A percentile compares a stretch with the other conserved stretches of the same genome.
Conservation (phyloP, 2,888 invertebrate species). For the Lycaena phlaeas region DNA sequence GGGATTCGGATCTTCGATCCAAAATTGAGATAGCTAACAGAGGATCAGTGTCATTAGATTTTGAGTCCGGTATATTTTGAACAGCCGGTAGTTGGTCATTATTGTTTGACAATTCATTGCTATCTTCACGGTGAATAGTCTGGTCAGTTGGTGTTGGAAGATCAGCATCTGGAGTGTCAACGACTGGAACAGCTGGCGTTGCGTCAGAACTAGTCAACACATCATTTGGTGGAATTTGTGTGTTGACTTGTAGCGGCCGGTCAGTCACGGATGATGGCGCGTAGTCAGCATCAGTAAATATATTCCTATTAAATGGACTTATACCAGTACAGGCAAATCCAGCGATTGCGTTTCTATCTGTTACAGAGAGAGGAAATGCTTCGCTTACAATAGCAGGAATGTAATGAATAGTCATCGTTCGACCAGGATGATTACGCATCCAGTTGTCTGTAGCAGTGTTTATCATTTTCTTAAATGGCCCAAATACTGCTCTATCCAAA, state of each 20-base stretch:
- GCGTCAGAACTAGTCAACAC: not conserved
- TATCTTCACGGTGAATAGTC: too few relatives aligned
- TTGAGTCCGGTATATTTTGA: too few relatives aligned
- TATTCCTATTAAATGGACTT: conserved; percentile 3
- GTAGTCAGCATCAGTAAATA: conserved; percentile 2
- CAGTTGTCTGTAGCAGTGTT: not conserved
- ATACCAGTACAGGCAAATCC: conserved; percentile 14
- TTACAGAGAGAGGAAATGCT: conserved; percentile 12
- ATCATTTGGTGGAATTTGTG: not conserved
- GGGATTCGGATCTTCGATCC: not conserved
- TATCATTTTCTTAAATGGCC: conserved; percentile 2
- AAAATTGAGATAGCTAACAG: not conserved
- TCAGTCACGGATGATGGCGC: conserved; percentile 1
- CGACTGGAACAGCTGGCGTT: not conserved
- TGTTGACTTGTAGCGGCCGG: not conserved
- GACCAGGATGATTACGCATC: conserved; percentile 4
- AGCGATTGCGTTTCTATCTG: conserved; percentile 11
- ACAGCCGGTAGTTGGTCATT: too few relatives aligned
- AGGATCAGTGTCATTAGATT: not conserved
- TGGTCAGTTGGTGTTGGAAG: too few relatives aligned
- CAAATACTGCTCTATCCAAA: conserved; percentile 16
- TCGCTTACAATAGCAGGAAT: conserved; percentile 14
- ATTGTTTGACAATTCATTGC: too few relatives aligned
- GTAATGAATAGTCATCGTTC: conserved; percentile 11
- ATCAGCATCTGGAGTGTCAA: not conserved